phyloP scores from a whole-genome alignment of 1,140 invertebrate species.

The Atta cephalotes region DNA sequence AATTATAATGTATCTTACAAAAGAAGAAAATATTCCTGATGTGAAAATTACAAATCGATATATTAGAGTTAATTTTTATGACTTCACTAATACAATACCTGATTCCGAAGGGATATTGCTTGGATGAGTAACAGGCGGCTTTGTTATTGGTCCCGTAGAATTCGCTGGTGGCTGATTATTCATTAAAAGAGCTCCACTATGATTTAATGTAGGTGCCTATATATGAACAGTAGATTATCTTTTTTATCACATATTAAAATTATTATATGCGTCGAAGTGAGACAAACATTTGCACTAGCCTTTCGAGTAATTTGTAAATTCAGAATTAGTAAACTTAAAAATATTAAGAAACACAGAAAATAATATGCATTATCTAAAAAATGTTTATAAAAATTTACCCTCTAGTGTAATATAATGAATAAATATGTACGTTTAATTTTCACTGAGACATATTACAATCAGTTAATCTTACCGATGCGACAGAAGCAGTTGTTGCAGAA shows the following conservation, averaged over 20 bases:
- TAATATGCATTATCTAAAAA: slow-evolving; percentile 6
- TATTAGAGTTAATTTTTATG: background rate
- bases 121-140: slow-evolving; percentile 81
- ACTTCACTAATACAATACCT: slow-evolving; percentile 79
- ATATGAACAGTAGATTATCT: slow-evolving; percentile 61
- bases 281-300: slow-evolving; percentile 1
- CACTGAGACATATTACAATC: background rate
- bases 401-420: background rate
- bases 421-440: background rate
- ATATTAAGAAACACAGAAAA: background rate
- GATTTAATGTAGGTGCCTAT: slow-evolving; percentile 84
- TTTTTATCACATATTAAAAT: slow-evolving; percentile 16
- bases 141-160: slow-evolving; percentile 82
- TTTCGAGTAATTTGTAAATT: background rate
- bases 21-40: background rate
- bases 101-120: slow-evolving; percentile 83
- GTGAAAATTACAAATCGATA: background rate
- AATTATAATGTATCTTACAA: background rate
- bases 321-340: slow-evolving; percentile 5
- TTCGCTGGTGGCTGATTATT: slow-evolving; percentile 83
- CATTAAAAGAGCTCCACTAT: slow-evolving; percentile 83
- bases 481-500: slow-evolving; percentile 73
- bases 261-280: background rate
- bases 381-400: slow-evolving; percentile 2
- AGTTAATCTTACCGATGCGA: slow-evolving; percentile 81